Percentiles rank a stretch among this genome's conserved stretches.
Evolutionary conservation across 2,797 vertebrate genomes (phyloP).

Genomic region (Nyctibius grandis): DNA sequence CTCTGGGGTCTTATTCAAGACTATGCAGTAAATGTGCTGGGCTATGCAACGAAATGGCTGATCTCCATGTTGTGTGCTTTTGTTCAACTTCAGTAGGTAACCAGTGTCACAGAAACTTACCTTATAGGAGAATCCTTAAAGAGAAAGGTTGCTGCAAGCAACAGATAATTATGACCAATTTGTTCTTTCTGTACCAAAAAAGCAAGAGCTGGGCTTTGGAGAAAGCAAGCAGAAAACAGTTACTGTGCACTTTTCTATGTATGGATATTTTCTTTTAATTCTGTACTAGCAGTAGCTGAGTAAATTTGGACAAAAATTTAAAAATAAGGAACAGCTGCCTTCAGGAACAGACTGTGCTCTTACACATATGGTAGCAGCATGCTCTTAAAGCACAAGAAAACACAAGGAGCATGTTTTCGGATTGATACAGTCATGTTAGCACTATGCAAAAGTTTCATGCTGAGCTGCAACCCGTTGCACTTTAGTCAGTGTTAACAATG

Average conservation of each 20-base stretch:
- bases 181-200: not conserved
- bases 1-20: not conserved
- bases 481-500: not conserved
- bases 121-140: not conserved
- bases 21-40: not conserved
- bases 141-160: not conserved
- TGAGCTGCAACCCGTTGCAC: not conserved
- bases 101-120: not conserved
- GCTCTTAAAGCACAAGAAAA: not conserved
- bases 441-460: not conserved
- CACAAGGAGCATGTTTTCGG: not conserved
- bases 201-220: not conserved
- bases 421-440: not conserved
- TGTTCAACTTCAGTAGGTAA: not conserved
- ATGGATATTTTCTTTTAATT: not conserved
- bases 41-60: not conserved
- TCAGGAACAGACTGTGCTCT: conserved; percentile 26
- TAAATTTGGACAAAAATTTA: not conserved
- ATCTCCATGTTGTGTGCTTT: not conserved
- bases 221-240: not conserved
- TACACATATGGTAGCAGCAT: not conserved
- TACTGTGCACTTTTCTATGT: not conserved
- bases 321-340: conserved; percentile 25
- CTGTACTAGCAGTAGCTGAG: not conserved
- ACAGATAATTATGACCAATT: not conserved